Evolutionary conservation across 2,888 invertebrate genomes (phyloP).

Genomic region (Eudasyphora cyanicolor): DNA sequence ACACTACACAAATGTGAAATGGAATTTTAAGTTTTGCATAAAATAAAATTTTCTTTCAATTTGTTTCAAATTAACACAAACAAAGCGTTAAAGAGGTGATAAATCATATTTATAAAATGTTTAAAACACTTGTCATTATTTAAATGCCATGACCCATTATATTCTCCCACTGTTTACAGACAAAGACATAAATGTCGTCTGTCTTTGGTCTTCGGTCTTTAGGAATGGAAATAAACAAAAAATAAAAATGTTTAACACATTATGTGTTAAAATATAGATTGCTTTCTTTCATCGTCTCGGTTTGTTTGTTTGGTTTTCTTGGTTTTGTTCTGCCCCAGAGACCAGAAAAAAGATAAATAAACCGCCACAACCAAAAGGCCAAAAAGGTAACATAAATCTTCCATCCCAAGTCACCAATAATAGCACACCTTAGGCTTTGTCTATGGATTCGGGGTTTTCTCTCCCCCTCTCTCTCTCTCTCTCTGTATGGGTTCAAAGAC

Average conservation of each 20-base stretch:
- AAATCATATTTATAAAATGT: constrained; percentile 34
- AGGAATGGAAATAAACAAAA: neutral
- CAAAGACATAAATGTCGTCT: neutral
- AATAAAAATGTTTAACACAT: constrained; percentile 46
- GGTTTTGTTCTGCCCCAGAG: neutral
- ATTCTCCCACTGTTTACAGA: neutral
- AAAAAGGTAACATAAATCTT: neutral
- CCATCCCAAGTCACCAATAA: neutral
- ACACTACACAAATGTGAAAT: neutral
- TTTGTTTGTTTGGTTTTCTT: too few species aligned
- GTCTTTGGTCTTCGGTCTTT: neutral
- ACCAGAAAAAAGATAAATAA: neutral
- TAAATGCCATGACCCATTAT: neutral
- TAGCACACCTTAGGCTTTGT: constrained; percentile 7
- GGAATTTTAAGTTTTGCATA: neutral
- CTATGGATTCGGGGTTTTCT: neutral
- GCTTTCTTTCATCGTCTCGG: neutral
- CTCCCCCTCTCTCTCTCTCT: too few species aligned
- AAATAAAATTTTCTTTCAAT: neutral
- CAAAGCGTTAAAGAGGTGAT: neutral
- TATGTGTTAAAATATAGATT: constrained; percentile 38
- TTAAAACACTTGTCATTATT: constrained; percentile 21
- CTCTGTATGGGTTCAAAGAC: too few species aligned
- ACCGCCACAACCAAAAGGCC: neutral
- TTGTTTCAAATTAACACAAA: neutral